Percentiles rank a stretch among this genome's conserved stretches.
These are phyloP conservation scores for Oreotrochilus melanogaster DNA, from an alignment of 2,113 vertebrate genomes.

Conservation along the genomic window DNA sequence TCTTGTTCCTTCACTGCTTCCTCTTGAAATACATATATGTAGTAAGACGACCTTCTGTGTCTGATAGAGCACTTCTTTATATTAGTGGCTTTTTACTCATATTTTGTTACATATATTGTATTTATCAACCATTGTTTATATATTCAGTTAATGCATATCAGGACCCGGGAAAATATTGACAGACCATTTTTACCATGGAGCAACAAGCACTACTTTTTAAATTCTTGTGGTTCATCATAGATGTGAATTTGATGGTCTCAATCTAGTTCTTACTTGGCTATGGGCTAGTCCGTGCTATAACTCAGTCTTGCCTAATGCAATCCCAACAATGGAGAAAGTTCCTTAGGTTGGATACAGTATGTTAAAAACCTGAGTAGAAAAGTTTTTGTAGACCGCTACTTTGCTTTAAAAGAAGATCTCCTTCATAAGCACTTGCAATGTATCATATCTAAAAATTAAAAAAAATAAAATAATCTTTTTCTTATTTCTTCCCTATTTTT, in stretches of 20 bases:
- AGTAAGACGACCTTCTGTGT: background rate
- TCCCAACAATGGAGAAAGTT: background rate
- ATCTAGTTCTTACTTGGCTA: background rate
- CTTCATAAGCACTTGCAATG: background rate
- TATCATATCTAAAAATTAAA: background rate
- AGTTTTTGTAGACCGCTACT: background rate
- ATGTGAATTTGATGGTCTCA: background rate
- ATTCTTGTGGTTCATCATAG: background rate
- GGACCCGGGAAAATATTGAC: background rate
- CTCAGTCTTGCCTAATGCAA: background rate
- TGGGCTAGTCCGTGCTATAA: background rate
- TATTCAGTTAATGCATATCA: background rate
- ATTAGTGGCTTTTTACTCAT: background rate
- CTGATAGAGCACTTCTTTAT: background rate
- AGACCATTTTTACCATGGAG: background rate
- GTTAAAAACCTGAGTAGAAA: background rate
- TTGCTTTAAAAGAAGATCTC: background rate
- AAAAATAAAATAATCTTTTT: constrained; percentile 22
- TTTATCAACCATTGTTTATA: background rate
- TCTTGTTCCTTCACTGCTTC: background rate
- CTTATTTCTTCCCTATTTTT: constrained; percentile 19
- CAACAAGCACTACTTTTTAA: background rate
- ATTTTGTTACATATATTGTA: background rate
- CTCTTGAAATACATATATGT: background rate
- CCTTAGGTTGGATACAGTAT: background rate